Evolutionary conservation across 2,888 invertebrate genomes (phyloP).

Genomic region (Ormyrus nitidulus): DNA sequence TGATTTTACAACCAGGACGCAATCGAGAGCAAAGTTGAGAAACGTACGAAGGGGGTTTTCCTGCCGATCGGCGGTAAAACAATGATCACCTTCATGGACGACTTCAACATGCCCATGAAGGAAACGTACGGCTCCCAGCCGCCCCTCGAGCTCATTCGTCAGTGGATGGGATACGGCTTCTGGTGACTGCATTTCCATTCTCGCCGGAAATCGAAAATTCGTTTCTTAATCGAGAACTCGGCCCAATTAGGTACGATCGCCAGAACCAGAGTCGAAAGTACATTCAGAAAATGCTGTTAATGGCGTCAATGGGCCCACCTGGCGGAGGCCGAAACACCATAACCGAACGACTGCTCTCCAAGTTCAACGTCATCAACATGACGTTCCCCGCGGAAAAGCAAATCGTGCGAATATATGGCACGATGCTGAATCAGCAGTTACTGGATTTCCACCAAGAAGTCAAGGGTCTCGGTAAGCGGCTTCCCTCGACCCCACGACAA

Average conservation of each 20-base stretch:
- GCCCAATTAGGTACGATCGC: conserved; percentile 80
- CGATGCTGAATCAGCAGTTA: conserved; percentile 89
- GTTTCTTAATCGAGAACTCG: too few relatives aligned
- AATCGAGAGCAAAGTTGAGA: conserved; percentile 91
- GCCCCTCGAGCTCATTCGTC: conserved; percentile 88
- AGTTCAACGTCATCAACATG: conserved; percentile 87
- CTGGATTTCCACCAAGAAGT: conserved; percentile 87
- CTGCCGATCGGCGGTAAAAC: conserved; percentile 89
- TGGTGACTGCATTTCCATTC: conserved; percentile 77
- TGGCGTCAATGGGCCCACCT: conserved; percentile 91
- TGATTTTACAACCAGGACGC: conserved; percentile 80
- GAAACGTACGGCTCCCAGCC: conserved; percentile 93
- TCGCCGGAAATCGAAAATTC: too few relatives aligned
- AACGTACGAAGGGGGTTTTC: conserved; percentile 89
- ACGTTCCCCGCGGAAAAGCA: conserved; percentile 89
- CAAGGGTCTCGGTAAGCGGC: conserved; percentile 80
- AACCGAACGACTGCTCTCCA: conserved; percentile 86
- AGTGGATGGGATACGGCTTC: conserved; percentile 93
- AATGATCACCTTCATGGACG: conserved; percentile 92
- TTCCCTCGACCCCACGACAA: conserved; percentile 20
- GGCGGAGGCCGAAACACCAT: conserved; percentile 91
- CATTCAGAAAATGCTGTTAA: conserved; percentile 86
- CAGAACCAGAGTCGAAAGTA: conserved; percentile 86
- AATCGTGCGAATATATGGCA: conserved; percentile 88
- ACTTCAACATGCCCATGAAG: conserved; percentile 94